A percentile compares a stretch with the other conserved stretches of the same genome.
Evolutionary conservation across 2,797 vertebrate genomes (phyloP).

Genomic region (Phylloscopus collybita): DNA sequence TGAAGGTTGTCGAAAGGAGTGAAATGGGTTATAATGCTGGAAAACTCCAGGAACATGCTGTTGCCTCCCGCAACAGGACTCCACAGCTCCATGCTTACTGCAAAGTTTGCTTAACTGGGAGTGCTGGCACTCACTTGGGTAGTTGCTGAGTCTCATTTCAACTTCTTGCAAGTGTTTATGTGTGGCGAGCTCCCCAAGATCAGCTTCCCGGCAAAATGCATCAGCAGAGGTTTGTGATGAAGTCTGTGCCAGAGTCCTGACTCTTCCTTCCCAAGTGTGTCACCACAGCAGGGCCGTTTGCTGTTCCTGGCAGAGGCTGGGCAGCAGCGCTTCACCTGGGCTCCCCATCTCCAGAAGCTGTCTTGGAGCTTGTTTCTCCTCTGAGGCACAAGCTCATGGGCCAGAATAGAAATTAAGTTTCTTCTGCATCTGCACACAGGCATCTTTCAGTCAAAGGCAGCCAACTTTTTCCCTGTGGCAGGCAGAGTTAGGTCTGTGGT

Average conservation of each 20-base stretch:
- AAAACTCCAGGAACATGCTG: not conserved
- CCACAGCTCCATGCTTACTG: not conserved
- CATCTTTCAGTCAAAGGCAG: not conserved
- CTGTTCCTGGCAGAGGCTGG: not conserved
- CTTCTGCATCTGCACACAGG: fast-evolving
- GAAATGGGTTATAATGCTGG: not conserved
- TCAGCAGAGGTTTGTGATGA: not conserved
- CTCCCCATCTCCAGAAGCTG: not conserved
- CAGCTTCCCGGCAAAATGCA: not conserved
- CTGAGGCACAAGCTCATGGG: not conserved
- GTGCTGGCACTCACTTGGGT: not conserved
- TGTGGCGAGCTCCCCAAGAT: fast-evolving
- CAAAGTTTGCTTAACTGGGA: slow-evolving; percentile 23
- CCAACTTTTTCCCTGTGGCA: not conserved
- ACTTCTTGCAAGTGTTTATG: not conserved
- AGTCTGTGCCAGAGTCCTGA: not conserved
- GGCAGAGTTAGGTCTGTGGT: not conserved
- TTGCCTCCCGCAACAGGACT: not conserved
- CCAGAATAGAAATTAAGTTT: not conserved
- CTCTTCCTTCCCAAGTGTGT: not conserved
- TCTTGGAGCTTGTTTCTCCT: not conserved
- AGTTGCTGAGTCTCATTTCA: not conserved
- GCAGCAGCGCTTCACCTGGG: not conserved
- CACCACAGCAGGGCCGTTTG: not conserved
- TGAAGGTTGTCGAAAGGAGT: not conserved